phyloP scores from a whole-genome alignment of 2,888 invertebrate species.

The Zonitis immaculata region DNA sequence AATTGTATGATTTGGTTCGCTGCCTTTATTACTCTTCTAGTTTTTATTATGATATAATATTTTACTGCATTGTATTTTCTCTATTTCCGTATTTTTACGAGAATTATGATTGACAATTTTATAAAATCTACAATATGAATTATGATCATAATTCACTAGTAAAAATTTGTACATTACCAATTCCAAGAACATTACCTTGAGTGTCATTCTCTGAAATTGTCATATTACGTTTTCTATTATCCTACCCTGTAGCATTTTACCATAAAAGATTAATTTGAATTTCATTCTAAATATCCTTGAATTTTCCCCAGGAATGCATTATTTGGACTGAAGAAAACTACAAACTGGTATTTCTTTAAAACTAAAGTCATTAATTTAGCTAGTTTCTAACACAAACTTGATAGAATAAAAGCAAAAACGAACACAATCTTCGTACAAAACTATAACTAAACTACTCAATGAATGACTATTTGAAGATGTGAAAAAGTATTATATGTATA shows the following conservation, averaged over 20 bases:
- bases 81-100: background rate
- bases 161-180: background rate
- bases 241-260: too few relatives aligned
- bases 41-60: constrained; percentile 3
- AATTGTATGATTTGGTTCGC: constrained; percentile 3
- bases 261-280: too few relatives aligned
- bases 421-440: too few relatives aligned
- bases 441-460: background rate
- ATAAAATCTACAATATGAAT: background rate
- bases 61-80: background rate
- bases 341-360: background rate
- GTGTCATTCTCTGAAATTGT: too few relatives aligned
- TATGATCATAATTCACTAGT: background rate
- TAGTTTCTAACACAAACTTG: background rate
- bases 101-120: background rate
- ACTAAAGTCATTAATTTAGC: background rate
- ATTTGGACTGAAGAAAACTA: background rate
- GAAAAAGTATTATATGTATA: too few relatives aligned
- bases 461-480: too few relatives aligned
- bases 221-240: too few relatives aligned
- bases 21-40: constrained; percentile 2
- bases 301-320: too few relatives aligned
- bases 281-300: too few relatives aligned
- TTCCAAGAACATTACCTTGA: too few relatives aligned
- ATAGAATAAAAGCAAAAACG: background rate